These are phyloP conservation scores for Cyclura pinguis DNA, from an alignment of 2,797 vertebrate species.

Conservation along the genomic window DNA sequence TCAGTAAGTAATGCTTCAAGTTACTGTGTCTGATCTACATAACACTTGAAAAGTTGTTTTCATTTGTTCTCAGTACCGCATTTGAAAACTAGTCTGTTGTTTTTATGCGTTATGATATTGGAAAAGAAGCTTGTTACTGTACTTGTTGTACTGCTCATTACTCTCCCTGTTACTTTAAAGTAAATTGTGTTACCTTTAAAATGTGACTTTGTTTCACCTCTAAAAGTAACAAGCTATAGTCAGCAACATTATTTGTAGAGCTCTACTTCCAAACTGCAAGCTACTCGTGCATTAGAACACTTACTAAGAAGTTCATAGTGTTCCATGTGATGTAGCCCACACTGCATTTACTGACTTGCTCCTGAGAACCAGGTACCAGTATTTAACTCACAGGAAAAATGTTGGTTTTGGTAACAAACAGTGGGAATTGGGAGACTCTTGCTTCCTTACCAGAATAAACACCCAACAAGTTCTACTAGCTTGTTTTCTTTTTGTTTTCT, in stretches of 20 bases:
- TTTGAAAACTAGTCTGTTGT: too few relatives aligned
- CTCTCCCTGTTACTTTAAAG: too few relatives aligned
- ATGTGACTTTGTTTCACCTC: too few relatives aligned
- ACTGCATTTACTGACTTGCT: neutral
- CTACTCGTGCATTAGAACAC: neutral
- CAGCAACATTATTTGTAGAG: too few relatives aligned
- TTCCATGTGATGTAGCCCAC: neutral
- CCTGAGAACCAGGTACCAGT: fast-evolving
- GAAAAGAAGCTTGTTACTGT: too few relatives aligned
- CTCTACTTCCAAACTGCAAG: neutral
- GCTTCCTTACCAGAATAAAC: neutral
- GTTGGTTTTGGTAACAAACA: fast-evolving
- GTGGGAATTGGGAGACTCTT: neutral
- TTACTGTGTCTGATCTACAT: neutral
- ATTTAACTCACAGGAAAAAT: neutral
- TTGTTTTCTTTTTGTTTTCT: slow-evolving; percentile 15
- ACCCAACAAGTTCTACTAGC: neutral
- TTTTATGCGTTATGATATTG: too few relatives aligned
- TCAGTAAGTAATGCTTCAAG: neutral
- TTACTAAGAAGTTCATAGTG: neutral
- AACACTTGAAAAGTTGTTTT: too few relatives aligned
- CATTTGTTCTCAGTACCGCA: too few relatives aligned
- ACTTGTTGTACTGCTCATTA: too few relatives aligned
- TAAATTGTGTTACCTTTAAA: too few relatives aligned
- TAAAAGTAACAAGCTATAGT: too few relatives aligned